Base-by-base conservation (phyloP, 1,140 invertebrate species). In the Drosophila pallidifrons region DNA sequence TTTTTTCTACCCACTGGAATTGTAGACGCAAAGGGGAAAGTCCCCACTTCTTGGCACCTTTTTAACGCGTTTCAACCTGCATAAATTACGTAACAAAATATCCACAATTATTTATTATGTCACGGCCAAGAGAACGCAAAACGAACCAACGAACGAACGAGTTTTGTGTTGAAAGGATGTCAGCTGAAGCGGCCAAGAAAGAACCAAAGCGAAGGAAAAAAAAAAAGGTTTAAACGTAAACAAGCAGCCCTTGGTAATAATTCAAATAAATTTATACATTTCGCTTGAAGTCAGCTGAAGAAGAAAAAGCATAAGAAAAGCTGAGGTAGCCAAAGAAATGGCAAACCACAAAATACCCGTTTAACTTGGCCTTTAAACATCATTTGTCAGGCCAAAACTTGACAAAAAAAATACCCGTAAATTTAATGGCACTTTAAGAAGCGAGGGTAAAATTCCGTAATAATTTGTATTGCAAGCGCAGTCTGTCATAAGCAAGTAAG, bases 211-310 rank as follows among this genome's bases (percentile, higher is more conserved):
- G 7, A 32, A 32, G 32, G 1, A 8, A 38, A 38, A 51, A 28
- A 32, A 51, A 64, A 76, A 72, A 55, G 63, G 55, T 60, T 68
- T 71, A 83, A 85, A 59, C 70, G 71, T 79, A 75, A 49, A 66
- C 35, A 55, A 43, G 63, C 74, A 51, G 52, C 49, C 59, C 59
- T 55, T 52, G 60, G 60, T 75, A 71, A 81, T 83, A 85, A 78
- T 85, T 81, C 81, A 85, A 85, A 85, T 77, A 86, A 81, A 71
- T 85, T 77, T 70, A 77, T 68, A 70, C 67, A 85, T 79, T 82
- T 72, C 64, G 47, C 25, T 46, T 58, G 45, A 28, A 52, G 47
- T 52, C 20, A 51, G 32, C 35, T 30, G 7, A 51, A 16, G 1
- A 41, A 5, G 46, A 47, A 11, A 3, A 28, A 30, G 61, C n/a